A percentile compares a stretch with the other conserved stretches of the same genome.
Evolutionary conservation across 2,888 invertebrate genomes (phyloP).

Genomic region (Ochropacha duplaris): DNA sequence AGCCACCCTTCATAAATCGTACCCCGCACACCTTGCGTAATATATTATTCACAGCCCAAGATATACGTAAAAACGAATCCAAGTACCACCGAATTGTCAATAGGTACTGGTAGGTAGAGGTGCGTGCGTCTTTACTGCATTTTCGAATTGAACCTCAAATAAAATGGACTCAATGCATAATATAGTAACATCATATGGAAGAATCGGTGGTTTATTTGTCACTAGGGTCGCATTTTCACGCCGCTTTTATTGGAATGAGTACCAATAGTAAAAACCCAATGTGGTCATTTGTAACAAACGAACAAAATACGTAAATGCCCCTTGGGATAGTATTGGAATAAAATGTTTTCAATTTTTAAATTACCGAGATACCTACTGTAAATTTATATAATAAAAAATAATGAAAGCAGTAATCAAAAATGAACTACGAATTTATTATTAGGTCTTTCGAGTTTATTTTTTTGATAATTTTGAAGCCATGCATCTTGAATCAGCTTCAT

Average conservation of each 20-base stretch:
- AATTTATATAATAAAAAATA: no score
- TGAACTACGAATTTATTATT: background rate
- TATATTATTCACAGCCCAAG: conserved; percentile 71
- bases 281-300: conserved; percentile 42
- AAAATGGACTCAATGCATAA: conserved; percentile 80
- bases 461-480: background rate
- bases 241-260: conserved; percentile 65
- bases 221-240: conserved; percentile 65
- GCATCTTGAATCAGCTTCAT: background rate
- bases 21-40: conserved; percentile 60
- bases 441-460: background rate
- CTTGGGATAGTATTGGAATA: background rate
- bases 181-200: conserved; percentile 77
- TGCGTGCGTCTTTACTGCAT: conserved; percentile 44
- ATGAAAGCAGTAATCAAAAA: background rate
- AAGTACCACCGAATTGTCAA: conserved; percentile 64
- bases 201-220: conserved; percentile 66
- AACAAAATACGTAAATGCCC: conserved; percentile 3
- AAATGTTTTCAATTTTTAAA: background rate
- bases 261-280: conserved; percentile 70
- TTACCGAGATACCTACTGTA: no score
- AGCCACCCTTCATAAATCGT: conserved; percentile 78
- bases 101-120: conserved; percentile 22
- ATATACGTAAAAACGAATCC: conserved; percentile 70
- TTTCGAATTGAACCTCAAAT: conserved; percentile 68